phyloP scores from a whole-genome alignment of 2,797 vertebrate species.

The Helicolenus hilgendorfi region DNA sequence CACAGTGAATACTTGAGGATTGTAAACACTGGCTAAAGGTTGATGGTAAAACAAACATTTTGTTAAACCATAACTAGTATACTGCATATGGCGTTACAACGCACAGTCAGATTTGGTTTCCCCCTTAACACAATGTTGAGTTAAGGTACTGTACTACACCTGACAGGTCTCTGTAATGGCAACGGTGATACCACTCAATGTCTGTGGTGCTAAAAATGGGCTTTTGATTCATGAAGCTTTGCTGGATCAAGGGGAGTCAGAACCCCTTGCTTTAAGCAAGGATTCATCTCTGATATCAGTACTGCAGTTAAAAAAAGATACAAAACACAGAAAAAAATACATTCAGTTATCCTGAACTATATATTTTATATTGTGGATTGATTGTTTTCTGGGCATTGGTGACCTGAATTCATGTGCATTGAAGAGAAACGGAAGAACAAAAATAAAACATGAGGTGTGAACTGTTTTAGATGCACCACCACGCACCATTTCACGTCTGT shows the following conservation, averaged over 20 bases:
- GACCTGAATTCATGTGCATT: background rate
- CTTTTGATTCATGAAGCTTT: background rate
- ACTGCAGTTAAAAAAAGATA: background rate
- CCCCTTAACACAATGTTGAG: background rate
- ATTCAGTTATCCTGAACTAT: background rate
- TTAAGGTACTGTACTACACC: background rate
- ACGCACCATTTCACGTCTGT: background rate
- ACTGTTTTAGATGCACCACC: background rate
- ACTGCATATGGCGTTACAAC: background rate
- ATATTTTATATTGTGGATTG: background rate
- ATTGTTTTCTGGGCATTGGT: background rate
- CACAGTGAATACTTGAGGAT: background rate
- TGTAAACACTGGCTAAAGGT: conserved; percentile 44
- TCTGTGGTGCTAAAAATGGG: background rate
- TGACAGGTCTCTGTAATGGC: background rate
- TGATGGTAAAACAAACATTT: background rate
- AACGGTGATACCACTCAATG: background rate
- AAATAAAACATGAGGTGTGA: background rate
- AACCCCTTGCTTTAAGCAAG: background rate
- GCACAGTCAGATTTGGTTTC: background rate
- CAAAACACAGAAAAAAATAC: background rate
- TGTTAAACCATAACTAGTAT: conserved; percentile 4
- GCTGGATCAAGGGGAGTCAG: background rate
- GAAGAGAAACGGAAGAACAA: background rate
- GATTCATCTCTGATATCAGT: background rate